phyloP scores from a whole-genome alignment of 2,888 invertebrate genomes.

The Microdon myrmicae region DNA sequence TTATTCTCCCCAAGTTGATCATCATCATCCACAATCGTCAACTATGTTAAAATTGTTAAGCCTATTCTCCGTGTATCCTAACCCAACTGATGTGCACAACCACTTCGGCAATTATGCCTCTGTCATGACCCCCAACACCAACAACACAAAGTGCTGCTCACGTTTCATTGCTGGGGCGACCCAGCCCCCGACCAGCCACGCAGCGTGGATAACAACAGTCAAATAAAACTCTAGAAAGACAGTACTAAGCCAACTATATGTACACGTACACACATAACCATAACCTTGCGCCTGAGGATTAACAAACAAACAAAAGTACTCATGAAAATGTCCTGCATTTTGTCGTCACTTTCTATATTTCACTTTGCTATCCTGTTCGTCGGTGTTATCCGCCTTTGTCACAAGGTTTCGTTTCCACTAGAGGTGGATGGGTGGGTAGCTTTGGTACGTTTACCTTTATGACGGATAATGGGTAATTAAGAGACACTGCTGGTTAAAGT shows the following conservation, averaged over 20 bases:
- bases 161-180: conserved; percentile 2
- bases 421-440: no score
- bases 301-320: conserved; percentile 42
- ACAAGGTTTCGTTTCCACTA: conserved; percentile 7
- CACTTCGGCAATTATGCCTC: conserved; percentile 37
- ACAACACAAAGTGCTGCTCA: conserved; percentile 36
- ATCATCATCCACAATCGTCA: conserved; percentile 32
- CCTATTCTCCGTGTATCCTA: conserved; percentile 14
- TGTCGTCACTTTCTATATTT: conserved; percentile 19
- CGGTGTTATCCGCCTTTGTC: conserved; percentile 6
- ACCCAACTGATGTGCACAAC: conserved; percentile 5
- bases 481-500: conserved; percentile 51
- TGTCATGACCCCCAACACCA: conserved; percentile 45
- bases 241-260: background rate
- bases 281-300: conserved; percentile 29
- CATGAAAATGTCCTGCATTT: conserved; percentile 42
- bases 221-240: no score
- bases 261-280: background rate
- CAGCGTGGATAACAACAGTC: conserved; percentile 25
- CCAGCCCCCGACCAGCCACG: background rate
- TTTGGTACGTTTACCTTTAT: conserved; percentile 51
- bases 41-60: conserved; percentile 39
- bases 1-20: conserved; percentile 24
- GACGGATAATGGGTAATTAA: conserved; percentile 53
- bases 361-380: background rate